Conservation (phyloP, 1,140 invertebrate genomes). For the Macrotrachela quadricornifera region DNA sequence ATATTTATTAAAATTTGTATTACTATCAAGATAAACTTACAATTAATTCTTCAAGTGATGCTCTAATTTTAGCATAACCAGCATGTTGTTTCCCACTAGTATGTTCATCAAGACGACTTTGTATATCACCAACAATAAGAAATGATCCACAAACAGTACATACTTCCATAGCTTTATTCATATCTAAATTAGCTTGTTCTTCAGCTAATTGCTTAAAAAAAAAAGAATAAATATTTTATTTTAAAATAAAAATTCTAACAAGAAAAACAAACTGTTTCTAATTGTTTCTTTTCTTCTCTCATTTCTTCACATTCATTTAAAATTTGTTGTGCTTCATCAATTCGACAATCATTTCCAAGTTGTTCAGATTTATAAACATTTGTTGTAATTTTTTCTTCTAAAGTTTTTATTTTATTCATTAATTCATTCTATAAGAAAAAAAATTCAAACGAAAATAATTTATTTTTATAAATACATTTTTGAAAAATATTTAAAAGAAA, state of each 20-base stretch:
- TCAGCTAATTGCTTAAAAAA: conserved; percentile 32
- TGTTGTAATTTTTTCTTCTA: no score
- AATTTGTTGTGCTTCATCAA: conserved; percentile 78
- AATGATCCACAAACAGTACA: conserved; percentile 94
- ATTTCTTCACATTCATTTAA: conserved; percentile 85
- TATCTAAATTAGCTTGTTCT: conserved; percentile 67
- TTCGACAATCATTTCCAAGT: conserved; percentile 76
- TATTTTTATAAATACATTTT: no score
- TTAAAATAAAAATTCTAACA: no score
- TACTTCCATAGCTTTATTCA: conserved; percentile 97
- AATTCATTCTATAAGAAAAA: no score
- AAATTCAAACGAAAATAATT: no score
- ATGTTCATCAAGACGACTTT: conserved; percentile 89
- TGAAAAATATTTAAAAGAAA: no score
- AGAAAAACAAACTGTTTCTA: conserved; percentile 35
- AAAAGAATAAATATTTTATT: no score
- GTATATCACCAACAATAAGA: conserved; percentile 83
- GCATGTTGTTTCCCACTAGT: conserved; percentile 91
- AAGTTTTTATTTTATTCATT: no score
- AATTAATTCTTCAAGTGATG: no score
- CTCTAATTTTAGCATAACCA: conserved; percentile 48
- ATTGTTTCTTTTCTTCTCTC: conserved; percentile 64
- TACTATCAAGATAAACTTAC: no score
- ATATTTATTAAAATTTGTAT: no score
- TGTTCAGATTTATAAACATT: conserved; percentile 39